A percentile compares a stretch with the other conserved stretches of the same genome.
These are phyloP conservation scores for Phrixothrix hirtus DNA, from an alignment of 2,888 invertebrate genomes.

Conservation along the genomic window DNA sequence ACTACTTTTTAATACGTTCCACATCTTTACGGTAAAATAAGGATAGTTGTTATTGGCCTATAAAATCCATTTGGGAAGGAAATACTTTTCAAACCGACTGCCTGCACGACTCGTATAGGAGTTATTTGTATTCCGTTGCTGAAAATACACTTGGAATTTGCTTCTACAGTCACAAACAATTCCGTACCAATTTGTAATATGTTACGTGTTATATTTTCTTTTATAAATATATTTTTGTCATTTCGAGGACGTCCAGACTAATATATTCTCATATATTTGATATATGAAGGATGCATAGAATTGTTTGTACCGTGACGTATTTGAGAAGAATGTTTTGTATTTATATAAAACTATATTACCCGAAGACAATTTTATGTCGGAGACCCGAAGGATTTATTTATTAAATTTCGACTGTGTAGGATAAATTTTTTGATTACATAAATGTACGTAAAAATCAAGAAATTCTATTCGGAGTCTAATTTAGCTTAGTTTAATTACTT, in stretches of 20 bases:
- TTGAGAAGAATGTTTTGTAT: too few relatives aligned
- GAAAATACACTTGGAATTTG: slow-evolving; percentile 21
- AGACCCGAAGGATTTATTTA: too few relatives aligned
- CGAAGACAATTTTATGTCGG: too few relatives aligned
- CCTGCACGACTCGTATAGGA: slow-evolving; percentile 5
- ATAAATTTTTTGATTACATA: too few relatives aligned
- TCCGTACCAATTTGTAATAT: slow-evolving; percentile 20
- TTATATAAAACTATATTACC: not conserved
- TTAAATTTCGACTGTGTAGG: too few relatives aligned
- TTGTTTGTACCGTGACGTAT: too few relatives aligned
- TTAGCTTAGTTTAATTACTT: too few relatives aligned
- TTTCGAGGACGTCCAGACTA: slow-evolving; percentile 15
- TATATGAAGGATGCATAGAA: too few relatives aligned
- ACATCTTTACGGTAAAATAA: slow-evolving; percentile 25
- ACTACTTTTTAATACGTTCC: slow-evolving; percentile 25
- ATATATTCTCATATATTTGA: slow-evolving; percentile 1
- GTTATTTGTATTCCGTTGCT: slow-evolving; percentile 23
- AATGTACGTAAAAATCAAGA: too few relatives aligned
- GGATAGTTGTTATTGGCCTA: slow-evolving; percentile 34
- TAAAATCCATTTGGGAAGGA: slow-evolving; percentile 31
- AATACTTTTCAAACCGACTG: slow-evolving; percentile 20
- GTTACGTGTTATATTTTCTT: slow-evolving; percentile 17
- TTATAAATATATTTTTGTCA: slow-evolving; percentile 13
- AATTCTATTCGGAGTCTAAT: too few relatives aligned
- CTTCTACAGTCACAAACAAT: slow-evolving; percentile 25